Conservation (phyloP, 2,797 vertebrate genomes). For the Phoxinus dragarum region DNA sequence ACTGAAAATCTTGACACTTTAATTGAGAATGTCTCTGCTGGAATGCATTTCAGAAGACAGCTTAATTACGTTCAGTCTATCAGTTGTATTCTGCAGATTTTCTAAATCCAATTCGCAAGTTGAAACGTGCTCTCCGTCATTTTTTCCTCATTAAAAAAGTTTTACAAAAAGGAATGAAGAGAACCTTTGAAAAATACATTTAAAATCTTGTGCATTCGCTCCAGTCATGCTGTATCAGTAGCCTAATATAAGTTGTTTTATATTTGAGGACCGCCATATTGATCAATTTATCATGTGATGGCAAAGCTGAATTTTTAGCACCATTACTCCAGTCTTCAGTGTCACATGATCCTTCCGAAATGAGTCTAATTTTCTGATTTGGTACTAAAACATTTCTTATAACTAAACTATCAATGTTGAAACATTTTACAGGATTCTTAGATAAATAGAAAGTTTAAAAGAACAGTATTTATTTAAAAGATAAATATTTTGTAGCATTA, state of each 20-base stretch:
- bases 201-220: neutral
- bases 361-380: neutral
- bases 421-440: neutral
- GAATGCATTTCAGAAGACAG: constrained; percentile 22
- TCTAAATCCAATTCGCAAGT: neutral
- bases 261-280: neutral
- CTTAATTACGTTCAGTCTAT: constrained; percentile 19
- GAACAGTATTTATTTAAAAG: neutral
- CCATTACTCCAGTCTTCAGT: neutral
- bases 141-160: neutral
- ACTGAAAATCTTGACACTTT: constrained; percentile 33
- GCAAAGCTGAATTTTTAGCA: neutral
- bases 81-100: constrained; percentile 16
- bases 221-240: neutral
- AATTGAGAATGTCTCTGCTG: constrained; percentile 29
- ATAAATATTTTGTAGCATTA: neutral
- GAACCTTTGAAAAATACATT: neutral
- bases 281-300: too few species aligned
- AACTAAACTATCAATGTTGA: neutral
- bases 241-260: neutral
- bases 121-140: neutral
- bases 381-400: neutral
- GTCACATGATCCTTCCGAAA: neutral
- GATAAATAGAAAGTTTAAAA: neutral
- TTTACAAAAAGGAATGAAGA: neutral